Evolutionary conservation across 2,888 invertebrate genomes (phyloP).

Genomic region (Hyposoter didymator): DNA sequence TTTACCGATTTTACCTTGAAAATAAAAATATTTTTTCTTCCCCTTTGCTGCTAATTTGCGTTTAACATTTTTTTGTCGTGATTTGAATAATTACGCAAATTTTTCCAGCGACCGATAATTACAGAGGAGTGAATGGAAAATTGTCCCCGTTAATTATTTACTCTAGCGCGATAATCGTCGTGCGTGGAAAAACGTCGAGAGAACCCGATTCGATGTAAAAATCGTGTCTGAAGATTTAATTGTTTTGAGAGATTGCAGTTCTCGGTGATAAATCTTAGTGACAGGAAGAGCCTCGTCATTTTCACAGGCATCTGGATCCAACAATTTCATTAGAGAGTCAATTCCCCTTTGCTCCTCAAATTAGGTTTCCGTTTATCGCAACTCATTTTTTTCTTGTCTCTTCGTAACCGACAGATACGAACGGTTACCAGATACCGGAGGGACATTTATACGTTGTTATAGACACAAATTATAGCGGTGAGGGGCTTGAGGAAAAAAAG

Average conservation of each 20-base stretch:
- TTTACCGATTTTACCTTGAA: too few relatives aligned
- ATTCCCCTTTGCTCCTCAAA: slow-evolving; percentile 47
- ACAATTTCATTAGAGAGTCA: slow-evolving; percentile 56
- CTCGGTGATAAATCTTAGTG: background rate
- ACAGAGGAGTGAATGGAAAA: too few relatives aligned
- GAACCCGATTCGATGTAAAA: background rate
- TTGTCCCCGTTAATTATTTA: too few relatives aligned
- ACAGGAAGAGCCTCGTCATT: slow-evolving; percentile 11
- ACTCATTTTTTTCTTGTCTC: slow-evolving; percentile 10
- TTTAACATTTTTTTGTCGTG: too few relatives aligned
- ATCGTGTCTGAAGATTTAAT: background rate
- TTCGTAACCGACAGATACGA: slow-evolving; percentile 27
- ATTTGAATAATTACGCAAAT: too few relatives aligned
- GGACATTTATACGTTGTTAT: slow-evolving; percentile 18
- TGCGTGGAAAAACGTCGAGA: background rate
- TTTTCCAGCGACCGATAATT: too few relatives aligned
- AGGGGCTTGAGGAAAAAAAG: slow-evolving; percentile 46
- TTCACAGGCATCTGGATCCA: slow-evolving; percentile 50
- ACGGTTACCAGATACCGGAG: slow-evolving; percentile 53
- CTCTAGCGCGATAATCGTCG: too few relatives aligned
- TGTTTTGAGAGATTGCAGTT: slow-evolving; percentile 1
- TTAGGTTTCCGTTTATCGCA: slow-evolving; percentile 56
- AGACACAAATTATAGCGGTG: slow-evolving; percentile 47
- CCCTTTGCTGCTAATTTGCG: too few relatives aligned
- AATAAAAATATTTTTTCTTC: too few relatives aligned